Base-by-base conservation (phyloP, 2,113 vertebrate genomes). In the Nansenia antarctica region DNA sequence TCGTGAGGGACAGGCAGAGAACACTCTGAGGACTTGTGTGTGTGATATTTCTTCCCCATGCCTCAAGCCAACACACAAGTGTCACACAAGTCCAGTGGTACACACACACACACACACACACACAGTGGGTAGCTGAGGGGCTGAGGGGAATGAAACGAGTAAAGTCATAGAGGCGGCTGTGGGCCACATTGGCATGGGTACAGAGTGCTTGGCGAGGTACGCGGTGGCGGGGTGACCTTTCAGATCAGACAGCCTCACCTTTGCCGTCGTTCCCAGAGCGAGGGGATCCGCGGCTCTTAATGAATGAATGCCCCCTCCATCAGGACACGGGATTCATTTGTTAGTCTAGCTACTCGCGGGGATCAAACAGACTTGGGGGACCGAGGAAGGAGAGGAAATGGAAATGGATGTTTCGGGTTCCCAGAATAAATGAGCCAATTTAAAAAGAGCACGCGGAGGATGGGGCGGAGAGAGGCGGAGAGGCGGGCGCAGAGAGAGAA, bases 71-170 rank as follows among this genome's bases (percentile, higher is more conserved):
- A 53, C 62, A 74, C 42, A 27, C 15, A 60, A 8, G 58, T 8
- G n/a, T n/a, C n/a, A n/a, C n/a, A n/a, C n/a, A n/a, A 5, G 70
- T n/a, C n/a, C n/a, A n/a, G n/a, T n/a, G n/a, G n/a, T n/a, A n/a
- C n/a, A n/a, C n/a, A n/a, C n/a, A n/a, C n/a, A n/a, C n/a, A n/a
- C n/a, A n/a, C n/a, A n/a, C n/a, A n/a, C n/a, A n/a, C n/a, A n/a
- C n/a, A n/a, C 60, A 73, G 14, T 6, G 64, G 65, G 49, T n/a
- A 27, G 67, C 61, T 37, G 68, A 73, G 39, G 3, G 54, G 74
- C 76, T 83, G 82, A 85, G 81, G n/a, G n/a, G 74, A 80, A 78
- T 72, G 74, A n/a, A n/a, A n/a, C n/a, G n/a, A n/a, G 83, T 58
- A 67, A 65, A 85, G 72, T 67, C 22, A 8, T n/a, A n/a, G 77